Conservation (phyloP, 2,113 vertebrate genomes). For the Haliaeetus leucogaster region DNA sequence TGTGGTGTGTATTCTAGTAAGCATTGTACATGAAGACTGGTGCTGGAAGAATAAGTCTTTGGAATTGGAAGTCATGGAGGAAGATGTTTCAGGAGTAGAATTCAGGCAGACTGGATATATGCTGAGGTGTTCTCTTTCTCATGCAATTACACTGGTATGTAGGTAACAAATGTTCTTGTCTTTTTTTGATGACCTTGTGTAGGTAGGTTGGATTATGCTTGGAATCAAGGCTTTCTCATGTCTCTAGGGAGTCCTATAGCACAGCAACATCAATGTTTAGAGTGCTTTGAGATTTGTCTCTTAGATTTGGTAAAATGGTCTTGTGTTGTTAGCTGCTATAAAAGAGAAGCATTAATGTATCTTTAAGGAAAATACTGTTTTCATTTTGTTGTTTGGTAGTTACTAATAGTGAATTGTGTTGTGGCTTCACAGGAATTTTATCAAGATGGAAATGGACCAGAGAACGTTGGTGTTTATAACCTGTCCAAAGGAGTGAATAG, state of each 20-base stretch:
- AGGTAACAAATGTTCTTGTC: background rate
- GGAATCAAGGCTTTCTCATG: background rate
- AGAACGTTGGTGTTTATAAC: constrained; percentile 97
- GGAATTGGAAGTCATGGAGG: constrained; percentile 90
- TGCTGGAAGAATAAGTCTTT: constrained; percentile 97
- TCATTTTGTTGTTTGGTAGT: background rate
- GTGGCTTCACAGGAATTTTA: constrained; percentile 88
- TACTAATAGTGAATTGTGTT: background rate
- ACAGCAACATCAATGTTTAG: background rate
- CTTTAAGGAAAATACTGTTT: background rate
- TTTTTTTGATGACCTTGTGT: background rate
- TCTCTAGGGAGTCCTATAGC: background rate
- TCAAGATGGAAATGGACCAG: constrained; percentile 94
- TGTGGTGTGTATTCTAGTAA: constrained; percentile 69
- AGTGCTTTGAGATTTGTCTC: background rate
- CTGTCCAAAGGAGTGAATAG: constrained; percentile 96
- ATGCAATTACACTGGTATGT: constrained; percentile 94
- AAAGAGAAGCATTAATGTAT: background rate
- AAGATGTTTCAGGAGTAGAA: constrained; percentile 83
- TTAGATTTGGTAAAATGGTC: background rate
- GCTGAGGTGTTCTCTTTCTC: constrained; percentile 94
- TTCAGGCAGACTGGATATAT: constrained; percentile 97
- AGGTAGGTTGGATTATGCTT: background rate
- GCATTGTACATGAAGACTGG: constrained; percentile 95
- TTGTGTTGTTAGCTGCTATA: background rate